Evolutionary conservation across 2,113 vertebrate genomes (phyloP).

Genomic region (Athene noctua): DNA sequence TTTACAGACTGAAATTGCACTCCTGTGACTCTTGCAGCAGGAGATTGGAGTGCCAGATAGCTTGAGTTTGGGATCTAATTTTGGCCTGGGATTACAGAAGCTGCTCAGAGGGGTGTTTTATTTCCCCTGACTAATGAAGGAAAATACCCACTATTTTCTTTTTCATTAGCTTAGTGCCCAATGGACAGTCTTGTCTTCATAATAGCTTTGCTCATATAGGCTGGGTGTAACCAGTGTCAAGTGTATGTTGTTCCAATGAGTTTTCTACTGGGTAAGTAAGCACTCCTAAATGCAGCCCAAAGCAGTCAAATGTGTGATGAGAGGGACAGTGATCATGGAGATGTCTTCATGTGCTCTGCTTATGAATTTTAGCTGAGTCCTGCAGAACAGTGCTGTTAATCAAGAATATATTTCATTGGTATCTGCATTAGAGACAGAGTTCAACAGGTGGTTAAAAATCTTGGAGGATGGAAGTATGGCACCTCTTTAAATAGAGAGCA

Average conservation of each 20-base stretch:
- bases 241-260: background rate
- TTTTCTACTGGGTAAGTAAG: background rate
- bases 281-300: background rate
- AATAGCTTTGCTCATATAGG: background rate
- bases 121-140: background rate
- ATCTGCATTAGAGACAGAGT: background rate
- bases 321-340: background rate
- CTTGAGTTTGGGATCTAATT: background rate
- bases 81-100: background rate
- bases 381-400: background rate
- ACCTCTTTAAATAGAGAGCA: background rate
- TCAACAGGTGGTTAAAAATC: background rate
- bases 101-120: background rate
- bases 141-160: background rate
- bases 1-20: background rate
- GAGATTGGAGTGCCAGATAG: background rate
- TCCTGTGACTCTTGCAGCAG: background rate
- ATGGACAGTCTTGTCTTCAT: background rate
- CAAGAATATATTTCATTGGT: background rate
- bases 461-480: background rate
- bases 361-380: background rate
- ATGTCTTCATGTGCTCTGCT: background rate
- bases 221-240: background rate
- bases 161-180: background rate
- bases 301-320: background rate